These are phyloP conservation scores for Boloria euphrosyne DNA, from an alignment of 2,888 invertebrate species.

Conservation along the genomic window DNA sequence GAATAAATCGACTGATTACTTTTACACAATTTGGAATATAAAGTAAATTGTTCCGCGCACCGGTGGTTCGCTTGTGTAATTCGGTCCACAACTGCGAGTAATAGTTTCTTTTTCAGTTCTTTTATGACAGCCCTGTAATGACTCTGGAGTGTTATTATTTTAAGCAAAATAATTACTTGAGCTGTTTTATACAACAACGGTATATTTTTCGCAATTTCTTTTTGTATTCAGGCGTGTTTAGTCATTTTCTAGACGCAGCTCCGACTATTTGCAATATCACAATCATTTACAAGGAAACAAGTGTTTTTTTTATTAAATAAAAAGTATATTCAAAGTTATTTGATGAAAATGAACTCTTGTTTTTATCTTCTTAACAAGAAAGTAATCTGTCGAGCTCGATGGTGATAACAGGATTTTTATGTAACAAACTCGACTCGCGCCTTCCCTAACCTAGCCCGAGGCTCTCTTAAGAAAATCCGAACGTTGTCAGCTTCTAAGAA, in stretches of 20 bases:
- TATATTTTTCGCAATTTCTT: conserved; percentile 33
- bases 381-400: conserved; percentile 80
- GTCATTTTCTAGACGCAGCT: conserved; percentile 31
- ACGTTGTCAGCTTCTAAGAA: conserved; percentile 77
- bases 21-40: conserved; percentile 63
- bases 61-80: conserved; percentile 44
- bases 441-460: conserved; percentile 79
- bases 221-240: conserved; percentile 33
- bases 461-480: conserved; percentile 73
- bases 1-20: conserved; percentile 67
- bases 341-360: conserved; percentile 76
- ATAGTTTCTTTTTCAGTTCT: conserved; percentile 43
- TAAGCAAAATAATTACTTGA: conserved; percentile 40
- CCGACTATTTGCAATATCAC: conserved; percentile 4
- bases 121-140: conserved; percentile 43
- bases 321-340: conserved; percentile 67
- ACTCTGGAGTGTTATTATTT: conserved; percentile 44
- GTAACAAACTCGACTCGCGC: conserved; percentile 79
- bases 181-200: conserved; percentile 35
- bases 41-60: conserved; percentile 50
- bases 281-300: conserved; percentile 17
- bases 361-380: conserved; percentile 81
- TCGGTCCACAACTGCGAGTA: conserved; percentile 43
- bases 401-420: conserved; percentile 81
- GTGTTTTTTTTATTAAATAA: conserved; percentile 31